Base-by-base conservation (phyloP, 2,113 vertebrate species). In the Cinclus mexicanus region DNA sequence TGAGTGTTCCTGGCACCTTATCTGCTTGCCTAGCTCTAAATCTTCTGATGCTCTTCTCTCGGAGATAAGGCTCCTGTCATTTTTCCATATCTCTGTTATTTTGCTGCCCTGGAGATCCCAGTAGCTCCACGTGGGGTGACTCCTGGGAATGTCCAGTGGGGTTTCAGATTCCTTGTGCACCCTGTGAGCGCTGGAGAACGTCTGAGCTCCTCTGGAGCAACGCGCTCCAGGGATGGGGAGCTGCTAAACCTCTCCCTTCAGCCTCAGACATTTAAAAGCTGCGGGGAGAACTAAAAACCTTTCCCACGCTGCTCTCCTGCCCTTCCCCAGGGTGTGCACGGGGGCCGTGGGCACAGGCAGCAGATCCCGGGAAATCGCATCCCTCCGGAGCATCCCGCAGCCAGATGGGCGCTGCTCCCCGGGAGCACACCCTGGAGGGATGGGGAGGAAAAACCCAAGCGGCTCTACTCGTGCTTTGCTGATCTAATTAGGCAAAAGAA, bases 401-500 rank as follows among this genome's bases (percentile, higher is more conserved):
- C 83, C 96, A 92, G 80, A 70, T 83, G 94, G 80, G 71, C 14
- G 52, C 0, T 56, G 56, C 31, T 94, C 64, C 57, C 87, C 2
- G 55, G 59, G 57, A 59, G 31, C 44, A 25, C 42, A 7, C 49
- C 6, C 89, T 35, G 53, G 23, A 63, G 37, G 63, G 65, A 33
- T 33, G 47, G 4, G 81, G 31, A 42, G 3, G 14, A 18, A 56
- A 65, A 29, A 21, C 22, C 33, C 31, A 41, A 67, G 57, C 6
- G 74, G 46, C 84, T 37, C 35, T 13, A 4, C 68, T 77, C 86
- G 6, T 81, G 92, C 81, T 93, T 64, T 57, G 83, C 77, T 96
- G 90, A 96, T 83, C 90, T 94, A 95, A 96, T 97, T 96, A 96
- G 79, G 79, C 68, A 75, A 88, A 93, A 94, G 94, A 83, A 75